phyloP scores from a whole-genome alignment of 1,140 invertebrate species.

The Druon quercuslanigerum region DNA sequence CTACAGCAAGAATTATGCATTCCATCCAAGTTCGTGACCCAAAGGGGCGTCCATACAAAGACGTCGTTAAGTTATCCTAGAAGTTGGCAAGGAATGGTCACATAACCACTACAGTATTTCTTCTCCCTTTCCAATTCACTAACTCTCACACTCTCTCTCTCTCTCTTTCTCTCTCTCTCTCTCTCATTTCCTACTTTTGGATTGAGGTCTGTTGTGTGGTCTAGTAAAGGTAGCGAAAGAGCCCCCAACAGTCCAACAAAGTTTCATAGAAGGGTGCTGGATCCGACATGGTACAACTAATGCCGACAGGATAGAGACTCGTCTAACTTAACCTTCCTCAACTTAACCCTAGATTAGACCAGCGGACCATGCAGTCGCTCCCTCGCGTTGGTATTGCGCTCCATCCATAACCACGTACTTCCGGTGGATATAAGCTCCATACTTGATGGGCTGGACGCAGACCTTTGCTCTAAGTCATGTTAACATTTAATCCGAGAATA shows the following conservation, averaged over 20 bases:
- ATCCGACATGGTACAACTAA: neutral
- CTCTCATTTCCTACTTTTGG: no score
- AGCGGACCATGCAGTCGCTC: conserved; percentile 31
- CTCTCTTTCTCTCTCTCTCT: no score
- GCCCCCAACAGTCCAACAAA: neutral
- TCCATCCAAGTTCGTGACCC: no score
- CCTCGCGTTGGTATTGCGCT: neutral
- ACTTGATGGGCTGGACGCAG: conserved; percentile 8
- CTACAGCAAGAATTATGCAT: no score
- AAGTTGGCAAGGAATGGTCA: no score
- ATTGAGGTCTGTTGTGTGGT: neutral
- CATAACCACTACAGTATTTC: no score
- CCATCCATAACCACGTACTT: conserved; percentile 4
- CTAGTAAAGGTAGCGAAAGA: neutral
- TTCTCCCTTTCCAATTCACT: no score
- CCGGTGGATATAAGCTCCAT: neutral
- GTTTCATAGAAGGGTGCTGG: neutral
- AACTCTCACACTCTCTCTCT: no score
- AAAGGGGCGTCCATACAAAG: no score
- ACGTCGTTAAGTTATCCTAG: no score
- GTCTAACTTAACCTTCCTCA: conserved; percentile 34
- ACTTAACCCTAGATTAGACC: conserved; percentile 40
- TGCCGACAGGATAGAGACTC: neutral
- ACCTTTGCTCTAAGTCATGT: neutral
- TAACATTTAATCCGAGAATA: conserved; percentile 18